Base-by-base conservation (phyloP, 2,888 invertebrate species). In the Drosophila kuntzei region DNA sequence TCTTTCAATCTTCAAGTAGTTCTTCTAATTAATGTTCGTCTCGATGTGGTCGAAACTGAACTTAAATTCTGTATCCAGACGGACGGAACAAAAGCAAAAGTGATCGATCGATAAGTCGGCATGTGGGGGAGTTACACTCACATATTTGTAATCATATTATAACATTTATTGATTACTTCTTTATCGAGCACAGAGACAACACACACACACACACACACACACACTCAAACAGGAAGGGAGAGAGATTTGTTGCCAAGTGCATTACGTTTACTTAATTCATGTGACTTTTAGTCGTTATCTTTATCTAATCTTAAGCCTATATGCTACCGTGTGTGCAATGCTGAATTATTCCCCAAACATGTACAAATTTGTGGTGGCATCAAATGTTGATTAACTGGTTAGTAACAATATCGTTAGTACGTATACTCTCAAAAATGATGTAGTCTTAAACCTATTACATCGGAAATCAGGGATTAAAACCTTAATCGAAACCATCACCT, bases 281-380 rank as follows among this genome's bases (percentile, higher is more conserved):
- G 55, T 41, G 41, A 53, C 51, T 36, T 53, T 18, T 18, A 47
- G 41, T 46, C 37, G 34, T 54, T 64, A 54, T 32, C 59, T 64
- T 54, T 71, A 71, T 71, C 71, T 71, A 71, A 71, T 71, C 71
- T 71, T 29, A 50, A 29, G 49, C 36, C 53, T 11, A 50, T 49
- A 22, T n/a, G 43, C 53, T 32, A 44, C 50, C 53, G 50, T 18
- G 25, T 32, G 50, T 65, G 32, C 20, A 41, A 20, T 22, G 12
- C 22, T 20, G 29, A 12, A 9, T 29, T 54, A 41, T 43, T 27
- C 39, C 9, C 14, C 25, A 16, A 27, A 46, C 27, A 11, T 29
- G 6, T 12, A 34, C 34, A 32, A 39, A 39, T 18, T 37, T 51
- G 0, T 14, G 8, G 3, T n/a, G 14, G 12, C 34, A 36, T 36